Evolutionary conservation across 2,888 invertebrate species (phyloP), one percentile per base, ranked within the genome.

Genomic region (Pegoplata infirma): DNA sequence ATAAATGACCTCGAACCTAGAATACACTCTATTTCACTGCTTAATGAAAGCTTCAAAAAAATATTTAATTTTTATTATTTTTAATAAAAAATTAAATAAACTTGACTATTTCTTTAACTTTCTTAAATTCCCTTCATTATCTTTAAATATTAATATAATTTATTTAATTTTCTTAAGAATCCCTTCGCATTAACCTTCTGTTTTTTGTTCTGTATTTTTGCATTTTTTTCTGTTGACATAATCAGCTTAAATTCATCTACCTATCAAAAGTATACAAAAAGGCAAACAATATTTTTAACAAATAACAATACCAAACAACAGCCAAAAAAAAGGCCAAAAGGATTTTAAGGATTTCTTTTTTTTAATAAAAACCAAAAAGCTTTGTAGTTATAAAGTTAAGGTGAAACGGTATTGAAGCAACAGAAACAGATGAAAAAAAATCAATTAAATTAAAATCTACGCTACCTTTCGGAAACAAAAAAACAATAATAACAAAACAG

Each of bases 201-300:
- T 5, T 36, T 10, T 25, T 25, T n/a, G 16, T 55, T 55, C 16
- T 25, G 23, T 19, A 44, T 10, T 56, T 58, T 47, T 2, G 7
- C 46, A 55, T 17, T 16, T 7, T 47, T 44, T 55, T 6, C n/a
- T 53, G 59, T 47, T 47, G 44, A 64, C 64, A 59, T 78, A 78
- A 78, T 73, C 68, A 64, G 68, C 73, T 74, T 78, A 74, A 64
- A 59, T 63, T 59, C 25, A 53, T 58, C 21, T 56, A n/a, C 59
- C 55, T 63, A 47, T 56, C 25, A 21, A 49, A 67, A 3, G 23
- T 19, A 7, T n/a, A 21, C 12, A 21, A 19, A 66, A 66, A 47
- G 66, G 40, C 36, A 47, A 19, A 55, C 21, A 10, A 28, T 49
- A 3, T 44, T 25, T n/a, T 21, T 28, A 56, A 44, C 36, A 36